Evolutionary conservation across 1,140 invertebrate species (phyloP).

Genomic region (Euwallacea similis): DNA sequence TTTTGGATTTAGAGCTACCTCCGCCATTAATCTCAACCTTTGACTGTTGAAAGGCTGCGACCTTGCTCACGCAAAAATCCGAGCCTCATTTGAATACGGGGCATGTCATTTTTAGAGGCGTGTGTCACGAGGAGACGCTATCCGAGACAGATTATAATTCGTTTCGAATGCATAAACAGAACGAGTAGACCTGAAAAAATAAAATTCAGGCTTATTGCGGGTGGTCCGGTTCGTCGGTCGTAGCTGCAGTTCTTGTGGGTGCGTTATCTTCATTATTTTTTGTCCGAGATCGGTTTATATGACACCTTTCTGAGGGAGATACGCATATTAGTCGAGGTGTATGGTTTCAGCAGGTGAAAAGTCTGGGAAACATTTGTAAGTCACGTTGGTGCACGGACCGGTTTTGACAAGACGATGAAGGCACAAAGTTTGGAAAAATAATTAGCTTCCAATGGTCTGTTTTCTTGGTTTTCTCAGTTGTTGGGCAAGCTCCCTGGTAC

Average conservation of each 20-base stretch:
- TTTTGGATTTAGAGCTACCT: too few relatives aligned
- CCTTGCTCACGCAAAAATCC: constrained; percentile 24
- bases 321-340: too few relatives aligned
- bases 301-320: constrained; percentile 5
- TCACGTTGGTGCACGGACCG: too few relatives aligned
- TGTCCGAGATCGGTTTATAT: constrained; percentile 24
- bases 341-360: too few relatives aligned
- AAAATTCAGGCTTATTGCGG: constrained; percentile 16
- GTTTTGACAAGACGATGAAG: too few relatives aligned
- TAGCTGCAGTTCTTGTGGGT: background rate
- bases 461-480: too few relatives aligned
- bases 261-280: constrained; percentile 28
- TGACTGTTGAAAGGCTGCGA: background rate
- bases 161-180: constrained; percentile 34
- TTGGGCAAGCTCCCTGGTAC: too few relatives aligned
- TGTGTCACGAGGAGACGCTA: constrained; percentile 31
- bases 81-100: constrained; percentile 17
- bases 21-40: too few relatives aligned
- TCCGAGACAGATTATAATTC: constrained; percentile 32
- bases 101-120: constrained; percentile 24
- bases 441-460: too few relatives aligned
- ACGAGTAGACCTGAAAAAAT: constrained; percentile 22
- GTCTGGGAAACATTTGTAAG: too few relatives aligned
- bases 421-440: too few relatives aligned
- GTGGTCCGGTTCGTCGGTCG: constrained; percentile 8